Conservation (phyloP, 2,113 vertebrate species). For the Aplodontia rufa region DNA sequence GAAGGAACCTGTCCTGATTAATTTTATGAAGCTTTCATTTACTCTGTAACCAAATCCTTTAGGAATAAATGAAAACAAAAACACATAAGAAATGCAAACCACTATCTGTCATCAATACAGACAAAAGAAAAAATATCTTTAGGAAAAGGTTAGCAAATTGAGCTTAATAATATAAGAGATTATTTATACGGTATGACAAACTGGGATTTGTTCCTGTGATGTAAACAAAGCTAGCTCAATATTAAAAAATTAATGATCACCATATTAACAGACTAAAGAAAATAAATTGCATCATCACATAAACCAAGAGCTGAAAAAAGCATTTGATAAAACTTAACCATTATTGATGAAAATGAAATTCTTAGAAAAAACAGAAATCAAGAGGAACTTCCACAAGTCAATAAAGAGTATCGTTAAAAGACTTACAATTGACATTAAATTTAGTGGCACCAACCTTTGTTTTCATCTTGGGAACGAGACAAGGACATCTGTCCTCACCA, state of each 20-base stretch:
- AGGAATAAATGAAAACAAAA: background rate
- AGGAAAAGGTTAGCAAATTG: background rate
- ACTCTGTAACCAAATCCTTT: background rate
- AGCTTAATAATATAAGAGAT: background rate
- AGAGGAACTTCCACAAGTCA: background rate
- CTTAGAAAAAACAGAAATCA: background rate
- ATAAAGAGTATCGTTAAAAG: background rate
- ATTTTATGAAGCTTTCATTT: too few relatives aligned
- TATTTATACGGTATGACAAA: background rate
- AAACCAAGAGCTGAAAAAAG: too few relatives aligned
- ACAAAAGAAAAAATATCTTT: background rate
- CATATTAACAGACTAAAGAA: too few relatives aligned
- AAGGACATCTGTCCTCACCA: background rate
- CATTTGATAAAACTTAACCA: too few relatives aligned
- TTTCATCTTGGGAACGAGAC: background rate
- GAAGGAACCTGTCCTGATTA: too few relatives aligned
- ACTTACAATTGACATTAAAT: background rate
- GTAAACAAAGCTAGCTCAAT: background rate
- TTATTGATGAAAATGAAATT: too few relatives aligned
- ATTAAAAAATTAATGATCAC: background rate
- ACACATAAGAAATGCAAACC: background rate
- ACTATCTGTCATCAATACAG: background rate
- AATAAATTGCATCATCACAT: too few relatives aligned
- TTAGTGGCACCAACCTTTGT: background rate
- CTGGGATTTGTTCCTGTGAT: background rate